phyloP scores from a whole-genome alignment of 2,113 vertebrate species.

The Oophaga pumilio region DNA sequence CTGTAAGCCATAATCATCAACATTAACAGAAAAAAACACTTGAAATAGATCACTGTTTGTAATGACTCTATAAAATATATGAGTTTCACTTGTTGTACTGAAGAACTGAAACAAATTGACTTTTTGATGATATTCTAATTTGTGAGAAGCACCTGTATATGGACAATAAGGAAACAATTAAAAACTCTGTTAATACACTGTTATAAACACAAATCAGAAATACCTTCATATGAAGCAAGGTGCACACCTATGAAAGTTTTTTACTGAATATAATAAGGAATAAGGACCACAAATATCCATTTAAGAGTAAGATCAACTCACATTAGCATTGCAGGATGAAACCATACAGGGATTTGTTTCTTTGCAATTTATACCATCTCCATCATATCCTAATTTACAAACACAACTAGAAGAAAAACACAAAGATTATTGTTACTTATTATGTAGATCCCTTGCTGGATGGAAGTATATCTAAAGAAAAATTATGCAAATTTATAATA shows the following conservation, averaged over 20 bases:
- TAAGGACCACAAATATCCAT: background rate
- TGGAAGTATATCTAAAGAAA: background rate
- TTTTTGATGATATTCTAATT: no score
- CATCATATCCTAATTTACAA: constrained; percentile 86
- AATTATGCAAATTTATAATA: background rate
- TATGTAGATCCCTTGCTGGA: background rate
- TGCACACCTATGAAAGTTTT: no score
- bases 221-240: background rate
- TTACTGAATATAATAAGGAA: background rate
- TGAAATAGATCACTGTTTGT: no score
- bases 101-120: no score
- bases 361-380: constrained; percentile 81
- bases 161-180: no score
- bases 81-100: no score
- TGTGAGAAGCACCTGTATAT: no score
- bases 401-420: constrained; percentile 75
- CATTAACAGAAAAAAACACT: no score
- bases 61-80: no score
- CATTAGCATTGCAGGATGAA: constrained; percentile 79
- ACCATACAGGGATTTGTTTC: constrained; percentile 78
- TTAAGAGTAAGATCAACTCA: constrained; percentile 65
- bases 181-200: no score
- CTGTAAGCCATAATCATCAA: no score
- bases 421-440: background rate
- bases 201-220: background rate